Percentiles rank a stretch among this genome's conserved stretches.
Conservation (phyloP, 53 echinoderm and acorn worm species). For the Echinarachnius parma region DNA sequence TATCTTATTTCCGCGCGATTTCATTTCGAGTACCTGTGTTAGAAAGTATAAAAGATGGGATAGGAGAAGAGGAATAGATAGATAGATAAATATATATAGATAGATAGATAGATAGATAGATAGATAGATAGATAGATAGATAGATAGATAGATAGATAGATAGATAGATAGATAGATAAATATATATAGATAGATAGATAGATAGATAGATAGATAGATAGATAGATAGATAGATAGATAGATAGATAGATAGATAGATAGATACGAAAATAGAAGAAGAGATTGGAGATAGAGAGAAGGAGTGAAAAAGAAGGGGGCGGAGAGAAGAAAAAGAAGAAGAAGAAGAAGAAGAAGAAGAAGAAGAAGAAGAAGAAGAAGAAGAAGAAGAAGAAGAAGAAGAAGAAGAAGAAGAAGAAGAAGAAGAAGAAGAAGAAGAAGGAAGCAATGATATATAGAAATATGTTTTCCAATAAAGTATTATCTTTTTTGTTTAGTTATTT, state of each 20-base stretch:
- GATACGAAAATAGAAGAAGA: neutral
- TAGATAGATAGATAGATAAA: too few relatives aligned
- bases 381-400: neutral
- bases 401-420: neutral
- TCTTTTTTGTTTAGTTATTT: neutral
- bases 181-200: too few relatives aligned
- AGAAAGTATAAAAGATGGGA: neutral
- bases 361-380: neutral
- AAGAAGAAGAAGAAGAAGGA: neutral
- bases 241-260: neutral
- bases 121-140: neutral
- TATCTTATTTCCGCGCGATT: too few relatives aligned
- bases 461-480: neutral
- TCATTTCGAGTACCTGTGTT: too few relatives aligned
- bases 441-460: too few relatives aligned
- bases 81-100: slow-evolving; percentile 15
- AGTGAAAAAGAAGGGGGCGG: neutral
- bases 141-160: neutral
- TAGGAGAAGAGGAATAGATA: neutral
- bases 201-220: neutral
- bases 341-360: neutral
- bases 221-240: too few relatives aligned
- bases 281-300: neutral
- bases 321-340: neutral
- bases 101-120: neutral